A percentile compares a stretch with the other conserved stretches of the same genome.
These are phyloP conservation scores for Mantis religiosa DNA, from an alignment of 2,888 invertebrate genomes.

Conservation along the genomic window DNA sequence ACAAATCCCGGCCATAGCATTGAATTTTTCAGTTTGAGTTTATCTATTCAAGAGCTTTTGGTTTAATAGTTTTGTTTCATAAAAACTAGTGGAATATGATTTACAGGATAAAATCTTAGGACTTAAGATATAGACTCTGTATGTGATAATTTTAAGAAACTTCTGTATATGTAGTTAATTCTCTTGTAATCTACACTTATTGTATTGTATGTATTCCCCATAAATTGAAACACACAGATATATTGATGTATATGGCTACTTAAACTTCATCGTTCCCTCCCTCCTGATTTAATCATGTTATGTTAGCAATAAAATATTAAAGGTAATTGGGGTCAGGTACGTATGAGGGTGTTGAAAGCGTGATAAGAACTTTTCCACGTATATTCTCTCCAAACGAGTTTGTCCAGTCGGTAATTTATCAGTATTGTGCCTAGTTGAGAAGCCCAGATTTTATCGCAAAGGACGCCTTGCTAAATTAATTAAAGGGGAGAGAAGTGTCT, in stretches of 20 bases:
- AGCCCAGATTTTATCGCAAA: background rate
- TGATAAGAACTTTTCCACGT: background rate
- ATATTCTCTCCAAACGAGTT: background rate
- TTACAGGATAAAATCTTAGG: too few species aligned
- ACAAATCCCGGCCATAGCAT: too few species aligned
- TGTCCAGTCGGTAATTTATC: background rate
- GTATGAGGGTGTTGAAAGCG: background rate
- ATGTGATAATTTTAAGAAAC: too few species aligned
- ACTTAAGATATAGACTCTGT: too few species aligned
- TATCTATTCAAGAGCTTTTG: too few species aligned
- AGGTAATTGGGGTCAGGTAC: background rate
- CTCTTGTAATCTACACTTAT: background rate
- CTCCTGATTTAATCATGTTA: background rate
- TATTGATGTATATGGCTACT: background rate
- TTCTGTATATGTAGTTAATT: too few species aligned
- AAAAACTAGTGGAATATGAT: too few species aligned
- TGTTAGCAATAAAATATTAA: background rate
- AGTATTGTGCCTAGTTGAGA: background rate
- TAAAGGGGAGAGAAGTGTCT: background rate
- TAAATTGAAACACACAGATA: background rate
- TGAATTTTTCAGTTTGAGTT: too few species aligned
- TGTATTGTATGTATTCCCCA: background rate
- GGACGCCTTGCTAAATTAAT: background rate
- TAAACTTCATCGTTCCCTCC: background rate
- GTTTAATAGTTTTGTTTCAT: too few species aligned